These are phyloP conservation scores for Ectemnius lituratus DNA, from an alignment of 2,888 invertebrate species.

Conservation along the genomic window DNA sequence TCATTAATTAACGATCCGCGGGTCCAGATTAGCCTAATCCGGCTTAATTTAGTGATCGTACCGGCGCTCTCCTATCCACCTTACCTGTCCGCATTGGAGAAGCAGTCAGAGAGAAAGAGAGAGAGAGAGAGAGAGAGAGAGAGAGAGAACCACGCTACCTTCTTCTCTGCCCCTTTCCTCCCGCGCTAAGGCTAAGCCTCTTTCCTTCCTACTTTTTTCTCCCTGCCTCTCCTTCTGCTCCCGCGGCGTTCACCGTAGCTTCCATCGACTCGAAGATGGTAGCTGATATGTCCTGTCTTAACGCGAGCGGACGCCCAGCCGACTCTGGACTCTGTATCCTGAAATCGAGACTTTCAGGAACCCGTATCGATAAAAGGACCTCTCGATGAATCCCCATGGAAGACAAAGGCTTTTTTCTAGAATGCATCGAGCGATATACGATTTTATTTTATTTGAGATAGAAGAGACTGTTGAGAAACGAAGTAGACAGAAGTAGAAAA, in stretches of 20 bases:
- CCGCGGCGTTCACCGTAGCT: constrained; percentile 1
- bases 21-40: constrained; percentile 71
- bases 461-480: neutral
- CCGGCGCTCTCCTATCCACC: constrained; percentile 59
- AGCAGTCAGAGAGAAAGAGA: too few relatives aligned
- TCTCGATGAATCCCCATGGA: constrained; percentile 20
- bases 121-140: too few relatives aligned
- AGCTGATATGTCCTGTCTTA: constrained; percentile 38
- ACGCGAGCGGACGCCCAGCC: constrained; percentile 51
- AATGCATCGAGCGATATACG: neutral
- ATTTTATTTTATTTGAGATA: neutral
- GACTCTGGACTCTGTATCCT: constrained; percentile 24
- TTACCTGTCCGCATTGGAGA: constrained; percentile 48
- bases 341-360: constrained; percentile 45
- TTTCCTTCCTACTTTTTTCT: neutral
- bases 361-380: neutral
- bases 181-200: neutral
- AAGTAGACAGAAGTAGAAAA: neutral
- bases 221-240: neutral
- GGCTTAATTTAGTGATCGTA: constrained; percentile 72
- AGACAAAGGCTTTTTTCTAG: constrained; percentile 18
- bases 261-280: constrained; percentile 41
- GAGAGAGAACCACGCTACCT: neutral
- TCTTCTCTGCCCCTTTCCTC: constrained; percentile 4
- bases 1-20: constrained; percentile 73